Percentiles rank a stretch among this genome's conserved stretches.
Evolutionary conservation across 2,888 invertebrate species (phyloP).

Genomic region (Tachina lurida): DNA sequence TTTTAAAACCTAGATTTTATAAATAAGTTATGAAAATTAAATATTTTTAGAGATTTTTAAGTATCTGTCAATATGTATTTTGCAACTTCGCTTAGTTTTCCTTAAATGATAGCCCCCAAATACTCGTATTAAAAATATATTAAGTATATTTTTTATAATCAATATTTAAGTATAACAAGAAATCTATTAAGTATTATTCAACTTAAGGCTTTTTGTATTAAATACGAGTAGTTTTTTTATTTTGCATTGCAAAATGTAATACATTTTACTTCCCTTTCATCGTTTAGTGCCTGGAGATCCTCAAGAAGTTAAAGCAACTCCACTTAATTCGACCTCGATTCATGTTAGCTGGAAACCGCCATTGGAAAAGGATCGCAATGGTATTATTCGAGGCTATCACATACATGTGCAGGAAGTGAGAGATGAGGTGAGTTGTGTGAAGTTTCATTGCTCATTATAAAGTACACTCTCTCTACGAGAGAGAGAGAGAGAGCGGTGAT

Average conservation of each 20-base stretch:
- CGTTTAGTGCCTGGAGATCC: constrained; percentile 97
- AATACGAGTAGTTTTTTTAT: constrained; percentile 5
- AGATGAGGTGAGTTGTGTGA: constrained; percentile 87
- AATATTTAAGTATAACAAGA: constrained; percentile 39
- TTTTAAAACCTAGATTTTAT: constrained; percentile 1
- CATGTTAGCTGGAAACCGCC: constrained; percentile 98
- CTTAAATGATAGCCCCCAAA: background rate
- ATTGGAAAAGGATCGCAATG: constrained; percentile 94
- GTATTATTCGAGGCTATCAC: constrained; percentile 98
- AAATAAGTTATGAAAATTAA: constrained; percentile 32
- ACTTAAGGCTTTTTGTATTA: constrained; percentile 66
- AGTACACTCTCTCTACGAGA: too few relatives aligned
- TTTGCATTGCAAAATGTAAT: constrained; percentile 30
- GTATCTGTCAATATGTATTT: constrained; percentile 20
- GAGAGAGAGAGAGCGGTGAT: too few relatives aligned
- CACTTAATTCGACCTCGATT: constrained; percentile 97
- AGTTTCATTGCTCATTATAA: too few relatives aligned
- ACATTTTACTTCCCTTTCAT: constrained; percentile 41
- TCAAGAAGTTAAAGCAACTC: constrained; percentile 93
- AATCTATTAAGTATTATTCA: constrained; percentile 19
- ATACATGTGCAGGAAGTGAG: constrained; percentile 96
- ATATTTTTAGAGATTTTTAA: constrained; percentile 6
- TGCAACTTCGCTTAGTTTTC: constrained; percentile 3
- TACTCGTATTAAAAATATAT: background rate
- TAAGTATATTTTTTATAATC: background rate